Conservation (phyloP, 1,140 invertebrate species). For the Amyelois transitella region DNA sequence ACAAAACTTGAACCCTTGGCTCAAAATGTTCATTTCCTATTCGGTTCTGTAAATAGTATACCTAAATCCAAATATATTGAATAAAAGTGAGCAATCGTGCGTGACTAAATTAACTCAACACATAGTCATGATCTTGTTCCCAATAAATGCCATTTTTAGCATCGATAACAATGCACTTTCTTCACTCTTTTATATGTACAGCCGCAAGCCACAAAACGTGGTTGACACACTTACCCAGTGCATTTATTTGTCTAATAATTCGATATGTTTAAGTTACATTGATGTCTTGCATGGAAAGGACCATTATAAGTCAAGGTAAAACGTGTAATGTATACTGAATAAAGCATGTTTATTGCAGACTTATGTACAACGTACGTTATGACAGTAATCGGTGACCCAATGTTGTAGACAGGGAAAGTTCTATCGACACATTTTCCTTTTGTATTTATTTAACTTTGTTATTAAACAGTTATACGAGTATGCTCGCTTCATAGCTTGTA, state of each 20-base stretch:
- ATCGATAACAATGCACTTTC: background rate
- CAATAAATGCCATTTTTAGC: background rate
- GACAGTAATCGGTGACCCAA: conserved; percentile 13
- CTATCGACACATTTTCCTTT: background rate
- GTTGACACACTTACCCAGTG: conserved; percentile 27
- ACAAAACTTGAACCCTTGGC: too few relatives aligned
- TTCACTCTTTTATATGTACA: conserved; percentile 39
- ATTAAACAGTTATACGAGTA: too few relatives aligned
- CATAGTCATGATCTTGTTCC: too few relatives aligned
- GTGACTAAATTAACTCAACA: too few relatives aligned
- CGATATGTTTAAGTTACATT: conserved; percentile 11
- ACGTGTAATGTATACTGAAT: conserved; percentile 4
- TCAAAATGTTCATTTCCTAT: too few relatives aligned
- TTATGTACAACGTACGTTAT: background rate
- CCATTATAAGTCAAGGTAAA: background rate
- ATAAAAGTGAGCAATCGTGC: too few relatives aligned
- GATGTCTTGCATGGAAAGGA: background rate
- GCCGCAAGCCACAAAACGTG: conserved; percentile 25
- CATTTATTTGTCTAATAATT: conserved; percentile 2
- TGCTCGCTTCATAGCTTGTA: too few relatives aligned
- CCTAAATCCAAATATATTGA: too few relatives aligned
- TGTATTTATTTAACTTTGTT: too few relatives aligned
- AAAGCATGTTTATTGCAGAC: background rate
- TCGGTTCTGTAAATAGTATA: too few relatives aligned
- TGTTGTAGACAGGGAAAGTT: conserved; percentile 11